Evolutionary conservation across 2,113 vertebrate species (phyloP).

Genomic region (Cricetomys ansorgei): DNA sequence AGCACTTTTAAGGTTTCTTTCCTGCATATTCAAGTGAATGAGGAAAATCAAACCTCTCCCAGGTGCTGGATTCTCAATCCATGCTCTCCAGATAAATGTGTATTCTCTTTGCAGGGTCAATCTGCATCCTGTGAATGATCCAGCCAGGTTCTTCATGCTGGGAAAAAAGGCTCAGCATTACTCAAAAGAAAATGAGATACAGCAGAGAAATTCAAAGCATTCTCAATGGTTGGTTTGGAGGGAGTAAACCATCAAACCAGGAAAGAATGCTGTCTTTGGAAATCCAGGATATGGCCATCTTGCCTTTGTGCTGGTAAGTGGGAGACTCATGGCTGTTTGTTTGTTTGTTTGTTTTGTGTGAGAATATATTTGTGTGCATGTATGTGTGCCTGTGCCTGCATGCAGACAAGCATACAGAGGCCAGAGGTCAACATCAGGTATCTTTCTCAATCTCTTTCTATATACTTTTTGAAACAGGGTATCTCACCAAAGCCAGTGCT

Average conservation of each 20-base stretch:
- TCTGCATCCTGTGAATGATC: background rate
- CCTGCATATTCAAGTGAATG: background rate
- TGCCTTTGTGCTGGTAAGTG: background rate
- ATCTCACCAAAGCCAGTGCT: too few relatives aligned
- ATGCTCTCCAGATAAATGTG: background rate
- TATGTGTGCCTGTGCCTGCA: background rate
- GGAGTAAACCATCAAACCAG: background rate
- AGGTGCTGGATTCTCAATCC: background rate
- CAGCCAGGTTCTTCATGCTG: background rate
- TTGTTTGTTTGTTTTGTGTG: background rate
- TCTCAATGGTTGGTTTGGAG: background rate
- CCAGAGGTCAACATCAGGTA: background rate
- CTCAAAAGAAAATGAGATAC: background rate
- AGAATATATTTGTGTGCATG: background rate
- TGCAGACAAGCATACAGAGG: background rate
- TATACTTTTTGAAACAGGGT: background rate
- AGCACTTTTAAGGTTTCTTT: background rate
- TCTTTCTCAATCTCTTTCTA: background rate
- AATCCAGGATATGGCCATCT: background rate
- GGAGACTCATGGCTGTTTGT: background rate
- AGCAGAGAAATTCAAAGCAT: background rate
- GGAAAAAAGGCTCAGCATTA: background rate
- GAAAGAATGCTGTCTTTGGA: background rate
- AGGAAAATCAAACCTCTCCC: background rate
- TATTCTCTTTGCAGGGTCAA: slow-evolving; percentile 21